phyloP scores from a whole-genome alignment of 1,140 invertebrate genomes.

The Papilio helenus region DNA sequence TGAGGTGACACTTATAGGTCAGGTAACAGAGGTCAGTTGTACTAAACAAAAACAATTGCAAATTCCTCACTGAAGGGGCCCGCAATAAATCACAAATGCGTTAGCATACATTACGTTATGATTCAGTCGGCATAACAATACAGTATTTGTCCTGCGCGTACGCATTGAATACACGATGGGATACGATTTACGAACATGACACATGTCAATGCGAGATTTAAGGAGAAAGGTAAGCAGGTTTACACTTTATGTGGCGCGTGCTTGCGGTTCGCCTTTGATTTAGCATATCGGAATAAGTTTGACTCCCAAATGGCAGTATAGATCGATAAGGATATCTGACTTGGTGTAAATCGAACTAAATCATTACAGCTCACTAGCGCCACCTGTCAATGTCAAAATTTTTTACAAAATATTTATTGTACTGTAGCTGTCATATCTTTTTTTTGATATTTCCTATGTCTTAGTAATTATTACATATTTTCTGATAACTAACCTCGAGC shows the following conservation, averaged over 20 bases:
- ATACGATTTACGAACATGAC: conserved; percentile 49
- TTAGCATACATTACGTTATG: conserved; percentile 71
- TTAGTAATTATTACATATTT: no score
- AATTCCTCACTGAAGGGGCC: conserved; percentile 49
- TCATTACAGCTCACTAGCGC: no score
- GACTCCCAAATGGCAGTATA: no score
- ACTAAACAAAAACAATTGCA: conserved; percentile 53
- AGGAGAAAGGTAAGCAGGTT: conserved; percentile 6
- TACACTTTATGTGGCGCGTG: neutral
- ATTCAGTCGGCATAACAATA: conserved; percentile 72
- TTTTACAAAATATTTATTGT: no score
- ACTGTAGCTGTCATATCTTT: no score
- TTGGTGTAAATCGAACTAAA: no score
- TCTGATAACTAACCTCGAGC: no score
- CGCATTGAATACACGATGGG: conserved; percentile 59
- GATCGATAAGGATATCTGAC: no score
- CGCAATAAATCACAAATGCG: conserved; percentile 60
- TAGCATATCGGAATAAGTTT: neutral
- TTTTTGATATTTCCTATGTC: no score
- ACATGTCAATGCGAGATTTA: conserved; percentile 47
- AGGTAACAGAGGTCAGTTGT: conserved; percentile 23
- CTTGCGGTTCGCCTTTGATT: neutral
- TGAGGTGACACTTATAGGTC: neutral
- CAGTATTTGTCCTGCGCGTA: conserved; percentile 57
- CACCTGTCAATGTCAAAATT: no score